These are phyloP conservation scores for Andrena minutula DNA, from an alignment of 2,888 invertebrate species.

Conservation along the genomic window DNA sequence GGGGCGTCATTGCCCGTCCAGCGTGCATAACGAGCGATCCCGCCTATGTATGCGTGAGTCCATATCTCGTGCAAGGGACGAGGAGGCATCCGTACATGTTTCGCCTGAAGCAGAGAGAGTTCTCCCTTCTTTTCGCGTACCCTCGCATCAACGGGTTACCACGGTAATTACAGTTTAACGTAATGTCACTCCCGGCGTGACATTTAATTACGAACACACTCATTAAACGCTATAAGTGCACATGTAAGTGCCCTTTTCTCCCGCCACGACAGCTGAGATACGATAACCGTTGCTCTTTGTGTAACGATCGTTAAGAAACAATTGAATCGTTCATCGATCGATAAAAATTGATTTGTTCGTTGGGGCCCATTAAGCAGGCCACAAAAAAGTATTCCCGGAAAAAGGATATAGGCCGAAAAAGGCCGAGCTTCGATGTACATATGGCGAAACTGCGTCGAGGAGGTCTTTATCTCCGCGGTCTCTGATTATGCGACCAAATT, in stretches of 20 bases:
- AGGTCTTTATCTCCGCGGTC: conserved; percentile 27
- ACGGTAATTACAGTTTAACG: conserved; percentile 34
- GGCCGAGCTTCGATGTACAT: neutral
- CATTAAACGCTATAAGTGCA: neutral
- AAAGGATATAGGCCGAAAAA: neutral
- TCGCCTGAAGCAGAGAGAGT: conserved; percentile 61
- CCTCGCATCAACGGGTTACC: neutral
- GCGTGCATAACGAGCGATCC: neutral
- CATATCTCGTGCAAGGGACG: neutral
- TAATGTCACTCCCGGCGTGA: conserved; percentile 12
- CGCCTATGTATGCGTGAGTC: neutral
- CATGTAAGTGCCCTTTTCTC: neutral
- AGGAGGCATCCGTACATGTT: conserved; percentile 9
- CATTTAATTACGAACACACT: neutral
- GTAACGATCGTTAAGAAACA: neutral
- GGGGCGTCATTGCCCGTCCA: neutral
- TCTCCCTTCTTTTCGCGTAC: conserved; percentile 29
- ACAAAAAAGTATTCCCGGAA: neutral
- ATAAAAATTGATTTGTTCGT: conserved; percentile 1
- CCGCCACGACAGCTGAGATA: conserved; percentile 10
- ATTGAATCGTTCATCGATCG: neutral
- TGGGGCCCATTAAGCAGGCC: neutral
- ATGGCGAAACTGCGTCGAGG: neutral
- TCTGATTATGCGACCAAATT: conserved; percentile 41
- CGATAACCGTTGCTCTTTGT: conserved; percentile 9